Conservation (phyloP, 2,113 vertebrate genomes). For the Crotalus horridus region DNA sequence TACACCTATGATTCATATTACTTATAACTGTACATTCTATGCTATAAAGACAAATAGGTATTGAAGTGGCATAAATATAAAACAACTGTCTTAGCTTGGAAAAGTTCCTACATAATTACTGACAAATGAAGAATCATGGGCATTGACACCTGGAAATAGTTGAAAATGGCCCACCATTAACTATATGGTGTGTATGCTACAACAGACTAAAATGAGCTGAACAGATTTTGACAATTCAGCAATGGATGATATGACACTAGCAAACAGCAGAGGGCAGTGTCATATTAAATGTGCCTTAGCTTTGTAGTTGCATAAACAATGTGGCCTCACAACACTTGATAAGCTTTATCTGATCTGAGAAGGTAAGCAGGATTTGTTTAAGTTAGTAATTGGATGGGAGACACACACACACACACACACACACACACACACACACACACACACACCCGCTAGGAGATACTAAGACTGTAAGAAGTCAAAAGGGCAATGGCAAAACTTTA, state of each 20-base stretch:
- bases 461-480: not conserved
- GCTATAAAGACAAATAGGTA: not conserved
- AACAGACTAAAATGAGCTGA: not conserved
- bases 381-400: not conserved
- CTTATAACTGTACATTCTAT: not conserved
- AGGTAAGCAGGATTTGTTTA: not conserved
- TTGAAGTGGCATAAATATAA: not conserved
- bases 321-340: not conserved
- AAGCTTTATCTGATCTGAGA: not conserved
- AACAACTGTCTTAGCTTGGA: not conserved
- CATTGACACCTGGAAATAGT: not conserved
- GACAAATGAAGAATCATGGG: not conserved
- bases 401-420: too few species aligned
- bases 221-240: not conserved
- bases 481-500: not conserved
- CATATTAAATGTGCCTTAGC: not conserved
- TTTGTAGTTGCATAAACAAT: not conserved
- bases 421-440: too few species aligned
- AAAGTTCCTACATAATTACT: not conserved
- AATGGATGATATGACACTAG: not conserved
- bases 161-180: not conserved
- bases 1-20: not conserved
- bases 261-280: conserved; percentile 31
- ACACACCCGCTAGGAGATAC: not conserved
- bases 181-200: not conserved